These are phyloP conservation scores for Atherix ibis DNA, from an alignment of 2,888 invertebrate species.

Conservation along the genomic window DNA sequence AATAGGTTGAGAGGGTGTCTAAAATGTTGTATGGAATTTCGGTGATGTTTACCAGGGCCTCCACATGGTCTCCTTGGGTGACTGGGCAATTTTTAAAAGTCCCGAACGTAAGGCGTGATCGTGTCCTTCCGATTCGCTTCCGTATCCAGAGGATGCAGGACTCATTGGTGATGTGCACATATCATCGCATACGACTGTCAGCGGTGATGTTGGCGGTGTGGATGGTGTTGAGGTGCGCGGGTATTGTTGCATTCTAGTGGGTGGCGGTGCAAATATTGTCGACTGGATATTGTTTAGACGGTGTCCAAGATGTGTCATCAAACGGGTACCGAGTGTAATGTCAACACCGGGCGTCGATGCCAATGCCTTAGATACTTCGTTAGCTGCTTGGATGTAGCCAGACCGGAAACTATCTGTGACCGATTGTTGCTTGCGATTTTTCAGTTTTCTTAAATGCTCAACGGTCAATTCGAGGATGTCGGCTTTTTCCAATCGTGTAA, in stretches of 20 bases:
- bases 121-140: conserved; percentile 18
- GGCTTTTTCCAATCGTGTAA: conserved; percentile 75
- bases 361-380: conserved; percentile 72
- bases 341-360: conserved; percentile 75
- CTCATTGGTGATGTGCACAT: conserved; percentile 13
- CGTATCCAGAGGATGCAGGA: conserved; percentile 29
- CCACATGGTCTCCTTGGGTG: not conserved
- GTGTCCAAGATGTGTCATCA: conserved; percentile 82
- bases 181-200: not conserved
- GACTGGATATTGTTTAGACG: conserved; percentile 44
- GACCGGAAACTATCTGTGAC: conserved; percentile 61
- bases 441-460: conserved; percentile 59
- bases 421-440: conserved; percentile 43
- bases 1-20: too few relatives aligned
- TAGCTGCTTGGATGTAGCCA: conserved; percentile 77
- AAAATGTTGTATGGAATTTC: too few relatives aligned
- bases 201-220: conserved; percentile 5
- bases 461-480: conserved; percentile 80
- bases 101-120: not conserved
- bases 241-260: not conserved
- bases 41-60: not conserved
- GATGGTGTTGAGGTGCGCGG: not conserved
- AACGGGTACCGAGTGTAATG: conserved; percentile 65
- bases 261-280: too few relatives aligned
- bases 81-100: not conserved